Evolutionary conservation across 2,113 vertebrate genomes (phyloP), one percentile per base, ranked within the genome.

Genomic region (Geothlypis trichas): DNA sequence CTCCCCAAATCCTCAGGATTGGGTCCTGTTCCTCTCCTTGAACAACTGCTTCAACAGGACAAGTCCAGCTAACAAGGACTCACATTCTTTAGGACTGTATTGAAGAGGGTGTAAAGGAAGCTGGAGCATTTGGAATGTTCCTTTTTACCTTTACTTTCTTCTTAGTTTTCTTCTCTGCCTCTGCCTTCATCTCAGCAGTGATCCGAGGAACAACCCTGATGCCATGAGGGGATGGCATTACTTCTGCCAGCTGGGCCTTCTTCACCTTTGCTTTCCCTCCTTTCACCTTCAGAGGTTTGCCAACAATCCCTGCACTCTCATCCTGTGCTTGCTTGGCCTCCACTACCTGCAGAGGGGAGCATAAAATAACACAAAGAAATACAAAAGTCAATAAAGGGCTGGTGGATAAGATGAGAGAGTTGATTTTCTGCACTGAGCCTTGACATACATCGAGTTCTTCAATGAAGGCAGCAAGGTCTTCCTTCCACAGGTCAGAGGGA

Each of bases 161-260:
- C 90, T 97, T 98, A 7, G 96, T 98, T 97, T 98, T 99, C 96
- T 97, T 99, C 89, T 97, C 98, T 30, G 99, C 99, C 6, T 99
- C 99, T 27, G 98, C 98, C 95, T 99, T 99, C 99, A 99, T 99
- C 89, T 99, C 98, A 74, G 98, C 95, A 73, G 99, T 99, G 42
- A 99, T 92, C 16, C 86, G 98, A 4, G 99, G 99, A 69, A 99
- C 90, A 26, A 99, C 98, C 3, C 99, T 98, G 27, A 98, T 93
- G 7, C 99, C 99, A 42, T 97, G 97, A 4, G 99, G 99, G 3
- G 99, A 99, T 52, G 99, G 99, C 96, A 98, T 61, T 15, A 98
- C 98, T 98, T 99, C 99, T 26, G 97, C 30, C 92, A 98, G 66
- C 8, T 97, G 99, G 15, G 97, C 13, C 95, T 99, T 99, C 85